phyloP scores from a whole-genome alignment of 1,140 invertebrate species.

The Belonocnema kinseyi region DNA sequence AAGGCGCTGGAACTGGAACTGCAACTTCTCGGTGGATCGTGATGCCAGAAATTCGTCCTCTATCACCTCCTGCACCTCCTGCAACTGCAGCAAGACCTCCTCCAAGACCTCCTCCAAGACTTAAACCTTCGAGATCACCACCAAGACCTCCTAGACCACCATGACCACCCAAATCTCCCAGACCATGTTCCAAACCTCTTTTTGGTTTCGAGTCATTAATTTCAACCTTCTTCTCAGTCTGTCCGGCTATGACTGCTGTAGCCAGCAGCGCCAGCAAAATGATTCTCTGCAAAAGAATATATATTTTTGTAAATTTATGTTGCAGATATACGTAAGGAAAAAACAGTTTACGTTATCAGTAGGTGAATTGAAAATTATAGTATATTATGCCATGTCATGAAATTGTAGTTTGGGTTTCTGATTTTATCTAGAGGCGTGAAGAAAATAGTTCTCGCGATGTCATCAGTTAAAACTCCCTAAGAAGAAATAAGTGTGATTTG shows the following conservation, averaged over 20 bases:
- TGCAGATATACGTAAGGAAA: not conserved
- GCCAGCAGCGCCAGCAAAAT: slow-evolving; percentile 56
- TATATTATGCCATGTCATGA: not conserved
- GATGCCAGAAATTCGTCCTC: slow-evolving; percentile 69
- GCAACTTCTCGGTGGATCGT: slow-evolving; percentile 73
- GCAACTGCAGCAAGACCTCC: slow-evolving; percentile 42
- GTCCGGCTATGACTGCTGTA: slow-evolving; percentile 46
- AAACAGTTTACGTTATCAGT: not conserved
- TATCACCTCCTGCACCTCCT: slow-evolving; percentile 52
- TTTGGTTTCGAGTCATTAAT: slow-evolving; percentile 36
- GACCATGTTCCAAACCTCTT: slow-evolving; percentile 61
- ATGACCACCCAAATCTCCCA: slow-evolving; percentile 41
- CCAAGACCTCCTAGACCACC: slow-evolving; percentile 36
- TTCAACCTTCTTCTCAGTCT: slow-evolving; percentile 38
- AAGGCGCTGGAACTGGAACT: slow-evolving; percentile 73
- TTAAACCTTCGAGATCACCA: slow-evolving; percentile 45
- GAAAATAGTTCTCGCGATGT: too few species aligned
- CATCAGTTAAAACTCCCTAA: too few species aligned
- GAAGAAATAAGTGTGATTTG: too few species aligned
- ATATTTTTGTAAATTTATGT: slow-evolving; percentile 19
- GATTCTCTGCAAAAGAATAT: slow-evolving; percentile 50
- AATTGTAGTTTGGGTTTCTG: too few species aligned
- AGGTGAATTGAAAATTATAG: not conserved
- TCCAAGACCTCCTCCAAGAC: slow-evolving; percentile 37
- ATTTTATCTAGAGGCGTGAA: too few species aligned